Base-by-base conservation (phyloP, 2,797 vertebrate genomes). In the Halcyon chelicuti region DNA sequence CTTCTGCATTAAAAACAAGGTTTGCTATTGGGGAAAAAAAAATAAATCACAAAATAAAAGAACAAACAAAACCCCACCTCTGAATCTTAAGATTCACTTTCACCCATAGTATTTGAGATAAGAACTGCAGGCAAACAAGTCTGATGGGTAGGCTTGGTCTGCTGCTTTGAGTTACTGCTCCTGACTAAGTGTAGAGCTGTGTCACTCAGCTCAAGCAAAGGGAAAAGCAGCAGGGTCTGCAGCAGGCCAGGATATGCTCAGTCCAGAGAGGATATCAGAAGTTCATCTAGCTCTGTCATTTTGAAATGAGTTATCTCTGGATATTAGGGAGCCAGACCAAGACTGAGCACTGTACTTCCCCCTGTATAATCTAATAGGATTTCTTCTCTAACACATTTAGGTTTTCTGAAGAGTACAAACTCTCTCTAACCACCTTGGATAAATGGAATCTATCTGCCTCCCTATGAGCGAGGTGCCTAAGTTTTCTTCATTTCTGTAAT, bases 91-190 rank as follows among this genome's bases (percentile, higher is more conserved):
- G 12, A 82, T 75, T 78, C 20, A 33, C 17, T 46, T 90, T 81
- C 14, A 25, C 5, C 74, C 40, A 42, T 4, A 52, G 49, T 0
- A 1, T 47, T 10, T 2, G 5, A 47, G 7, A 20, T 46, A 74
- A 63, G 29, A 77, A 57, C 9, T 66, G 22, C 20, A 74, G 17
- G 25, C 29, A 54, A 71, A 60, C 35, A 35, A 6, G 3, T 39
- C 47, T 46, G 35, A 42, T 14, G 17, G 9, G 2, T 28, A 31
- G 17, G 14, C 7, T 79, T 44, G 33, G 7, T 15, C 31, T 79
- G 37, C 25, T 75, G 39, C 39, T 42, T 20, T 57, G 39, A 22
- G 54, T 66, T 49, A 6, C 1, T 39, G 35, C 5, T n/a, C n/a
- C 17, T 58, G 63, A 60, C 26, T n/a, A 28, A 21, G n/a, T 42